Evolutionary conservation across 1,140 invertebrate species (phyloP), one percentile per base, ranked within the genome.

Genomic region (Elysia chlorotica): DNA sequence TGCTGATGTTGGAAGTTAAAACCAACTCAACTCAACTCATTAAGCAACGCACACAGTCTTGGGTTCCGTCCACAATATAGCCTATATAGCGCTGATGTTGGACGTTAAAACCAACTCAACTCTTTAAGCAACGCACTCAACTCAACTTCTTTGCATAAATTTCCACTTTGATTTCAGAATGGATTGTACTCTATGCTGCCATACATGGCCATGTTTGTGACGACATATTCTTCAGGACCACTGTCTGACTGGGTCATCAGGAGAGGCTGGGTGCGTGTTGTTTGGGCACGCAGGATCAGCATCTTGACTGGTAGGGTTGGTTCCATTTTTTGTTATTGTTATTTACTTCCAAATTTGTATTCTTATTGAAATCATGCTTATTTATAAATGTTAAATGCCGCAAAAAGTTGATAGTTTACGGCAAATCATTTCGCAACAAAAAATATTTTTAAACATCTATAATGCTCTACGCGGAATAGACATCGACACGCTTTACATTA

Each of bases 101-200:
- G 10, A 10, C 41, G n/a, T 48, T 48, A 17, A 17, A 17, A 10
- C 10, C 19, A 17, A 6, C 25, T 59, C 28, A 59, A 59, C 19
- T n/a, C 25, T 21, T 25, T 59, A n/a, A 17, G 10, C 10, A n/a
- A n/a, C n/a, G n/a, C 28, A 21, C 10, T 59, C 10, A 6, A 17
- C 28, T n/a, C 41, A 10, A 48, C n/a, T n/a, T n/a, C 10, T 48
- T n/a, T n/a, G 41, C 41, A 48, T n/a, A 48, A n/a, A 48, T n/a
- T 48, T n/a, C n/a, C 41, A 10, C n/a, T 48, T 25, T 25, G 19
- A 23, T 56, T 37, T 2, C 73, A 75, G 74, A 75, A 75, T 36
- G 74, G 74, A 1, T 31, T 71, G 23, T 71, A 33, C 63, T 66
- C 74, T 28, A 75, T 75, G 74, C 56, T 75, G 37, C 74, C 74